Conservation (phyloP, 2,113 vertebrate genomes). For the Saimiri boliviensis region DNA sequence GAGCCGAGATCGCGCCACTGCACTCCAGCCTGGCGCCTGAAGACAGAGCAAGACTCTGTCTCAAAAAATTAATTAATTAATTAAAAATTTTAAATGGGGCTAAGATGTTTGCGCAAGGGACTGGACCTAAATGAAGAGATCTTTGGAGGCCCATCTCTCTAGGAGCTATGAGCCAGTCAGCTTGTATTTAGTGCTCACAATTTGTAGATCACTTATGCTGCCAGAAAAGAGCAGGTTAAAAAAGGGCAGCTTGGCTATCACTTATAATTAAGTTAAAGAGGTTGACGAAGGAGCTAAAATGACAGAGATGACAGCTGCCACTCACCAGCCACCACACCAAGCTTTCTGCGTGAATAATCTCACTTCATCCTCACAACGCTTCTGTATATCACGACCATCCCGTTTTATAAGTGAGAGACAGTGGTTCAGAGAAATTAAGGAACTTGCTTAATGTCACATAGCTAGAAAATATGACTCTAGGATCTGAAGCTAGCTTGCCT, state of each 20-base stretch:
- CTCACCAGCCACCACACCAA: too few species aligned
- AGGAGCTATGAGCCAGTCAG: background rate
- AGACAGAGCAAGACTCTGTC: too few species aligned
- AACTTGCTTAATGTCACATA: background rate
- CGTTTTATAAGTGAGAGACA: background rate
- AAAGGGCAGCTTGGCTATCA: background rate
- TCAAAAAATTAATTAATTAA: too few species aligned
- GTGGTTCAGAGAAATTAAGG: background rate
- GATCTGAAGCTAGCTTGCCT: background rate
- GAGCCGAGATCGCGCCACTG: too few species aligned
- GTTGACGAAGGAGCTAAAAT: background rate
- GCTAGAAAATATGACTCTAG: background rate
- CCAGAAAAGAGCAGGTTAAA: background rate
- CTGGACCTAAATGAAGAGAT: background rate
- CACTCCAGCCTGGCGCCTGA: too few species aligned
- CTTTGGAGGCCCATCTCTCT: background rate
- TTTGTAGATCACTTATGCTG: background rate
- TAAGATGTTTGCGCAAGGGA: background rate
- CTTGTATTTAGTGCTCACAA: background rate
- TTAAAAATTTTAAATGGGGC: background rate
- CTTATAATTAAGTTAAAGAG: background rate
- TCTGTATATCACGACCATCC: background rate
- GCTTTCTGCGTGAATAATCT: background rate
- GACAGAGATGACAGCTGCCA: background rate
- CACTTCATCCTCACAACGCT: too few species aligned